Evolutionary conservation across 1,140 invertebrate species (phyloP).

Genomic region (Gonatopus flavifemur): DNA sequence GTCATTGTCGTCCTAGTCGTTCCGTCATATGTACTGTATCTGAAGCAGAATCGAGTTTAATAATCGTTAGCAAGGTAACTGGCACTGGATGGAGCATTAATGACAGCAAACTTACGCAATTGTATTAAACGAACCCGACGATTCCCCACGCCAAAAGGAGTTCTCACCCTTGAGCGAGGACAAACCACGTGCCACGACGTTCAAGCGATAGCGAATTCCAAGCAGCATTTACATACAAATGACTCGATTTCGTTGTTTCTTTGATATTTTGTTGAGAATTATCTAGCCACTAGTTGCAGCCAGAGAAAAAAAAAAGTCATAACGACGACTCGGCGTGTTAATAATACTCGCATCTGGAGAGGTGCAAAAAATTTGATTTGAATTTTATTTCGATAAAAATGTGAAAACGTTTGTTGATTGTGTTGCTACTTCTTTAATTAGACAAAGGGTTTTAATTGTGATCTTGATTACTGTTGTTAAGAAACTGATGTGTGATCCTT

Average conservation of each 20-base stretch:
- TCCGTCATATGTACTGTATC: slow-evolving; percentile 14
- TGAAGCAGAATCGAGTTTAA: slow-evolving; percentile 11
- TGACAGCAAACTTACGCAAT: slow-evolving; percentile 30
- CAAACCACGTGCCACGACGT: slow-evolving; percentile 15
- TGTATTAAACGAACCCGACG: slow-evolving; percentile 33
- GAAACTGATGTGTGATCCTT: too few species aligned
- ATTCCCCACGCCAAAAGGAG: slow-evolving; percentile 16
- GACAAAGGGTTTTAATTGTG: too few species aligned
- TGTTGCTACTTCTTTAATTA: too few species aligned
- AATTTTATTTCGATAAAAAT: too few species aligned
- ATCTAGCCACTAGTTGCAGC: too few species aligned
- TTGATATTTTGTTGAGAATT: too few species aligned
- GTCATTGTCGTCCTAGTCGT: slow-evolving; percentile 1
- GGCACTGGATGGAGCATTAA: slow-evolving; percentile 17
- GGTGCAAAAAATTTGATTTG: too few species aligned
- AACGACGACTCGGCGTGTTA: too few species aligned
- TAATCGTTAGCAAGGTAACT: slow-evolving; percentile 29
- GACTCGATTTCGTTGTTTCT: slow-evolving; percentile 32
- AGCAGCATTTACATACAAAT: slow-evolving; percentile 50
- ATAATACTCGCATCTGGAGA: too few species aligned
- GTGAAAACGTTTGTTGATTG: too few species aligned
- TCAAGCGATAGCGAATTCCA: slow-evolving; percentile 20
- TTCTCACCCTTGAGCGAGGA: neutral
- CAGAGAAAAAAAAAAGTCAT: too few species aligned
- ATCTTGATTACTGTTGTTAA: too few species aligned